phyloP scores from a whole-genome alignment of 2,888 invertebrate genomes.

The Brassicogethes aeneus region DNA sequence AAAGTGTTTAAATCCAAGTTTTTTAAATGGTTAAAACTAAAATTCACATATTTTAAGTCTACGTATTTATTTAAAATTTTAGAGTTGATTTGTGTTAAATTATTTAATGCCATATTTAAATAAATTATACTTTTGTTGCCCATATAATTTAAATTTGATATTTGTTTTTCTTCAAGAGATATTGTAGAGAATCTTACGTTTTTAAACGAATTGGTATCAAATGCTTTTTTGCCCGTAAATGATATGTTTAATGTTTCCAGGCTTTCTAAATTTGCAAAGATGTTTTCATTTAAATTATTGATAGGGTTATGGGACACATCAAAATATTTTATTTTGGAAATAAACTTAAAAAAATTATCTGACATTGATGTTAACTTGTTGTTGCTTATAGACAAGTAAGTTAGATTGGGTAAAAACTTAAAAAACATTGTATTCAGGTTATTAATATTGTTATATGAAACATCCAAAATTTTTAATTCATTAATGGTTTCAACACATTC shows the following conservation, averaged over 20 bases:
- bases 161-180: no score
- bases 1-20: no score
- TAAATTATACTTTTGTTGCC: no score
- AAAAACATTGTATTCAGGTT: background rate
- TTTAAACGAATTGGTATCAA: no score
- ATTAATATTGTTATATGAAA: conserved; percentile 1
- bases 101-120: background rate
- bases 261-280: background rate
- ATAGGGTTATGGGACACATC: background rate
- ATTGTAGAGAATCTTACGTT: no score
- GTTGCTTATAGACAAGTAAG: background rate
- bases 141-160: no score
- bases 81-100: background rate
- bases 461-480: background rate
- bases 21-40: no score
- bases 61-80: background rate
- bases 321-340: background rate
- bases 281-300: background rate
- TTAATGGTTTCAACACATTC: background rate
- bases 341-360: background rate
- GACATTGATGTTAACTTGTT: background rate
- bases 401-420: background rate
- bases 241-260: background rate
- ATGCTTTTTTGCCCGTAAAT: background rate
- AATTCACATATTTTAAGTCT: background rate